These are phyloP conservation scores for Apis cerana DNA, from an alignment of 1,140 invertebrate species.

Conservation along the genomic window DNA sequence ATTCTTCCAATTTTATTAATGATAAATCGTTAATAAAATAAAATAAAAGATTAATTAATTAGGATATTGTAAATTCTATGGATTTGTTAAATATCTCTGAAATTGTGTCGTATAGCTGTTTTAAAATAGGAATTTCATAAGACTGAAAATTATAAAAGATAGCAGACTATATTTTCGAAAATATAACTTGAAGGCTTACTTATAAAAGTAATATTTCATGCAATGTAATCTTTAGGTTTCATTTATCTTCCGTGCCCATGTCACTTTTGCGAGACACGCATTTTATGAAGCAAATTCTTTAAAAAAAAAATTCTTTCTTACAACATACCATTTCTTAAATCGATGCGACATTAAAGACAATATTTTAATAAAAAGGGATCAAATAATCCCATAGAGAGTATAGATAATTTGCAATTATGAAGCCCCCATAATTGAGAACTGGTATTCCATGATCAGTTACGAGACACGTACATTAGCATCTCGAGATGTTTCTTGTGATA, in stretches of 20 bases:
- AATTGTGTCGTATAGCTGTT: no score
- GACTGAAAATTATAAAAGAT: background rate
- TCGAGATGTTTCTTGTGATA: conserved; percentile 24
- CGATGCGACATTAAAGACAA: no score
- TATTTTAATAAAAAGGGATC: background rate
- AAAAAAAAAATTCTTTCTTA: background rate
- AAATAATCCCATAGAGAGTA: background rate
- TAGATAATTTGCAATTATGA: conserved; percentile 11
- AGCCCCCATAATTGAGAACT: background rate
- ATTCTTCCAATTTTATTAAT: no score
- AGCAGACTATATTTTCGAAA: background rate
- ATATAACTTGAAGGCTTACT: background rate
- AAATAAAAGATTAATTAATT: no score
- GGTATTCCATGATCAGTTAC: conserved; percentile 11
- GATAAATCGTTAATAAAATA: no score
- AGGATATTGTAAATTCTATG: no score
- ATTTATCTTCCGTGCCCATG: background rate
- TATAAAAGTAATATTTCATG: background rate
- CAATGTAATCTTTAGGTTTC: background rate
- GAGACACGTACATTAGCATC: conserved; percentile 13
- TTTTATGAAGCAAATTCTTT: background rate
- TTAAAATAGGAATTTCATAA: no score
- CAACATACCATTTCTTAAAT: no score
- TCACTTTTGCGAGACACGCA: background rate
- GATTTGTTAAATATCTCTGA: no score